Percentiles rank a stretch among this genome's conserved stretches.
Evolutionary conservation across 2,797 vertebrate species (phyloP).

Genomic region (Lithobates pipiens): DNA sequence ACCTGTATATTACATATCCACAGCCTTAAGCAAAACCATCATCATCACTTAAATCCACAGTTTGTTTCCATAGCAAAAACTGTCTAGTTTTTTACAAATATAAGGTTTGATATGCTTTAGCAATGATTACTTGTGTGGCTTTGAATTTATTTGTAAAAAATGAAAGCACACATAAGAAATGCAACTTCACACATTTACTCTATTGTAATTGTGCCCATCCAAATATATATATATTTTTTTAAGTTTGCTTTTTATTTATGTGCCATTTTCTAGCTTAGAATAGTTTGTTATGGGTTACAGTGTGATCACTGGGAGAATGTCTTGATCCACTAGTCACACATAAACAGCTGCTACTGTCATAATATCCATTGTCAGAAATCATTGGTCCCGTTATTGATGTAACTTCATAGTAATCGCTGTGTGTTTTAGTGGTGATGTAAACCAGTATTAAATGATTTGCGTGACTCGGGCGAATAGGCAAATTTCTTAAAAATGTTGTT

Average conservation of each 20-base stretch:
- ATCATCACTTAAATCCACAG: background rate
- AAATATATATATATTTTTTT: background rate
- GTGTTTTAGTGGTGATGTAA: too few species aligned
- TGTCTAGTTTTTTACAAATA: background rate
- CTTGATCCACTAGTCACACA: background rate
- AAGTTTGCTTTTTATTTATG: background rate
- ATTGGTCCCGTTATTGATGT: background rate
- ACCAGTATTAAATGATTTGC: too few species aligned
- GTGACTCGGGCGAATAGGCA: too few species aligned
- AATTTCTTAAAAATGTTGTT: too few species aligned
- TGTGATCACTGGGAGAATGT: too few species aligned
- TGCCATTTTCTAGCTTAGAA: background rate
- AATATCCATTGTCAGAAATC: background rate
- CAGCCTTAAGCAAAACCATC: background rate
- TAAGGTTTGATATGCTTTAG: background rate
- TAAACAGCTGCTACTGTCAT: background rate
- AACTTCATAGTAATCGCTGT: too few species aligned
- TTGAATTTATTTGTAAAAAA: background rate
- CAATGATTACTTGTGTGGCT: background rate
- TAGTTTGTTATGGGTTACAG: background rate
- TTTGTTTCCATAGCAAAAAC: conserved; percentile 10
- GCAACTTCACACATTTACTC: background rate
- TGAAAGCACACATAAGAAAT: background rate
- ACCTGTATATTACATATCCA: conserved; percentile 16
- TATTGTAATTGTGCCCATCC: background rate